Evolutionary conservation across 37 sponge, comb jelly and placozoan genomes (phyloP).

Genomic region (Aplysina aerophoba): DNA sequence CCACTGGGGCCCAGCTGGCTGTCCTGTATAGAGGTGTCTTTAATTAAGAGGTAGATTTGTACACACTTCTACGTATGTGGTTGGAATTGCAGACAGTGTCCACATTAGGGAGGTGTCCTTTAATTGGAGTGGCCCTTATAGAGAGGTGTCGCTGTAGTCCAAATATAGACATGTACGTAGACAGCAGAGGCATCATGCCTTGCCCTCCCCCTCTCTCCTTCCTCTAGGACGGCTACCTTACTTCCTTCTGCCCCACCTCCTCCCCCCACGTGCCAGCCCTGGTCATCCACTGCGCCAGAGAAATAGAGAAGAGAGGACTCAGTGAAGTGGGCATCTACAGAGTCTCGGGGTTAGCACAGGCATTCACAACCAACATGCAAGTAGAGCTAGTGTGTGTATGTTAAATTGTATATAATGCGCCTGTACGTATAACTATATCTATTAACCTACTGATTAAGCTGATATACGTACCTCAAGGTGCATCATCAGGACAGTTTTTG

Average conservation of each 20-base stretch:
- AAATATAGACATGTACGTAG: no score
- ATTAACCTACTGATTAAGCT: no score
- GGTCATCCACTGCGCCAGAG: constrained; percentile 82
- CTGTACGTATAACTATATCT: no score
- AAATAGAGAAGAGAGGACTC: constrained; percentile 86
- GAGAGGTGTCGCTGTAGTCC: no score
- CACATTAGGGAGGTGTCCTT: neutral
- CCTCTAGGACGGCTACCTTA: constrained; percentile 72
- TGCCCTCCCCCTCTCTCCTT: neutral
- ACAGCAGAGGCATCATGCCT: neutral
- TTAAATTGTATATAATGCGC: no score
- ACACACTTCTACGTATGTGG: no score
- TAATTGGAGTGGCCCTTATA: neutral
- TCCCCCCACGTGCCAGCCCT: constrained; percentile 88
- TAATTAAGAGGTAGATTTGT: no score
- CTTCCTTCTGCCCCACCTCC: constrained; percentile 76
- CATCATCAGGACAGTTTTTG: no score
- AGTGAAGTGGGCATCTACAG: constrained; percentile 88
- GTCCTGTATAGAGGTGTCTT: no score
- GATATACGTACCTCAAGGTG: no score
- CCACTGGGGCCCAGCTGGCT: no score
- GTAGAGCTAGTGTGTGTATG: no score
- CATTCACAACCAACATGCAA: neutral
- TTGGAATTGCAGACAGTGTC: neutral
- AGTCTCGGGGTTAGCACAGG: constrained; percentile 75